Evolutionary conservation across 2,113 vertebrate genomes (phyloP).

Genomic region (Saccopteryx leptura): DNA sequence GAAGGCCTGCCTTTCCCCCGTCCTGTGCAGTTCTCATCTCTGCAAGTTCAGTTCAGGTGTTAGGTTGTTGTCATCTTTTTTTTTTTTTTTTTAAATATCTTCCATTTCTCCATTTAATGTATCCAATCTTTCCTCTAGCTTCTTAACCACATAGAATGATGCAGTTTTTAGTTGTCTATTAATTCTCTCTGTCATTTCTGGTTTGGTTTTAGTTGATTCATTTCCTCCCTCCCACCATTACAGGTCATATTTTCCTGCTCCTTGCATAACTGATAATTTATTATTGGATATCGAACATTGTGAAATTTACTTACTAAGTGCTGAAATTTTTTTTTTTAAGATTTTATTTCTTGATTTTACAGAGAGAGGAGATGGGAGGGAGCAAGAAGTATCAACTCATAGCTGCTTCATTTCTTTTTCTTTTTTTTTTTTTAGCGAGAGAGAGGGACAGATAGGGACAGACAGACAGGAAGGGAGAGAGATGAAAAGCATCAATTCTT

Average conservation of each 20-base stretch:
- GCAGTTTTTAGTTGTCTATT: neutral
- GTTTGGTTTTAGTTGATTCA: neutral
- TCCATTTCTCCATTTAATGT: neutral
- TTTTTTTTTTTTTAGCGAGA: too few relatives aligned
- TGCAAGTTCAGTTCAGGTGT: neutral
- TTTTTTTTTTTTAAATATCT: neutral
- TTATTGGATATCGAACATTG: neutral
- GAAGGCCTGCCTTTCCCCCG: neutral
- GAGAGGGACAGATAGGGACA: too few relatives aligned
- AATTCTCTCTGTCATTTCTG: neutral
- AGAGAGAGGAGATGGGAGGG: too few relatives aligned
- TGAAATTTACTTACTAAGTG: neutral
- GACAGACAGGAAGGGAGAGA: too few relatives aligned
- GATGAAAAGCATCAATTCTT: too few relatives aligned
- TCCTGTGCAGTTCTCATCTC: neutral
- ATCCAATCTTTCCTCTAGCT: neutral
- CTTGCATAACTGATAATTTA: neutral
- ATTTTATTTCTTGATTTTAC: too few relatives aligned
- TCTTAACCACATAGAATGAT: neutral
- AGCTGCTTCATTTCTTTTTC: too few relatives aligned
- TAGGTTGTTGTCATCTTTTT: too few relatives aligned
- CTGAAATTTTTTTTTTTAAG: neutral
- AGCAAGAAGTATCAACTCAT: too few relatives aligned
- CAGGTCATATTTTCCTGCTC: neutral
- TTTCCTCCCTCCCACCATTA: rapidly evolving